Evolutionary conservation across 1,140 invertebrate genomes (phyloP).

Genomic region (Diabrotica virgifera): DNA sequence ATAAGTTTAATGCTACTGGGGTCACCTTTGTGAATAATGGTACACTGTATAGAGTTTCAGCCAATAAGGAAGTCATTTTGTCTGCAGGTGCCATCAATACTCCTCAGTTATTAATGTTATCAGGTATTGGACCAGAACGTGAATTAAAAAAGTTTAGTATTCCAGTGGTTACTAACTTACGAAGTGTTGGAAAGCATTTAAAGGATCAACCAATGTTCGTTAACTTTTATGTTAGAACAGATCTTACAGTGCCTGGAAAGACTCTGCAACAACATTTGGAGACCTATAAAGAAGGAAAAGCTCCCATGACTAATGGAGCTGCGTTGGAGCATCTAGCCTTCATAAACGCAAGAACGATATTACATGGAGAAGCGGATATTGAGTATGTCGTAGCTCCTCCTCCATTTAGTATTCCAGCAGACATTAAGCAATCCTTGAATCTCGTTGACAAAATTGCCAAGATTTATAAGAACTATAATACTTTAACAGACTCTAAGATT

Average conservation of each 20-base stretch:
- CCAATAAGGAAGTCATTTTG: slow-evolving; percentile 70
- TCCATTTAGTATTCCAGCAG: not conserved
- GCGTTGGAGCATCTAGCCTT: not conserved
- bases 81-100: slow-evolving; percentile 71
- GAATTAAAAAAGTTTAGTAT: slow-evolving; percentile 65
- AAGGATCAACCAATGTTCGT: slow-evolving; percentile 71
- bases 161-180: slow-evolving; percentile 63
- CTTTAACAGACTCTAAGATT: not conserved
- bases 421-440: not conserved
- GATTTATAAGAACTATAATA: too few relatives aligned
- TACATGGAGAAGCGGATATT: not conserved
- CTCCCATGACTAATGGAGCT: slow-evolving; percentile 7
- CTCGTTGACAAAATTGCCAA: too few relatives aligned
- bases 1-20: slow-evolving; percentile 58
- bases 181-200: slow-evolving; percentile 66
- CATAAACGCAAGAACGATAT: slow-evolving; percentile 2
- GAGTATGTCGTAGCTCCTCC: not conserved
- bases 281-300: slow-evolving; percentile 18
- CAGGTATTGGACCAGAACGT: slow-evolving; percentile 73
- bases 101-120: slow-evolving; percentile 79
- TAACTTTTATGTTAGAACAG: slow-evolving; percentile 42
- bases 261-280: slow-evolving; percentile 11
- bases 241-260: not conserved
- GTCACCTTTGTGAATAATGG: slow-evolving; percentile 64
- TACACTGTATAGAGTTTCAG: slow-evolving; percentile 48